Evolutionary conservation across 2,797 vertebrate genomes (phyloP), one percentile per base, ranked within the genome.

Genomic region (Austrolebias charrua): DNA sequence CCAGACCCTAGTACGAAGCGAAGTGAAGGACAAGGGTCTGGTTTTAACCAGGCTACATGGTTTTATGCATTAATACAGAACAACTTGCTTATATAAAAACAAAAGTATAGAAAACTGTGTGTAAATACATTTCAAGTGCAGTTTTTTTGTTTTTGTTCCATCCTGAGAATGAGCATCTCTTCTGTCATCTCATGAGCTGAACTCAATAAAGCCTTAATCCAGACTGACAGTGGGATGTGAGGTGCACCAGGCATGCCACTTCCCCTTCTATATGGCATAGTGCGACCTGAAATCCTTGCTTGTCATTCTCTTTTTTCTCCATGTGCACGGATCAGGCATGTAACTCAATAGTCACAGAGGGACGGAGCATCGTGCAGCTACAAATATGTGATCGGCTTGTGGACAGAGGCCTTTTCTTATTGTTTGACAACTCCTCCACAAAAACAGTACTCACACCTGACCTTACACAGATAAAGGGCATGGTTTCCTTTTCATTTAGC

Each of bases 281-380:
- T 80, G 69, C 24, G 63, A 87, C 79, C 78, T 83, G 71, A 88
- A 92, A 82, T 90, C 80, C 85, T 87, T 49, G 7, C 62, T 62
- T 83, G 81, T 82, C 82, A 86, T 85, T 84, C 71, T 78, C 82
- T 72, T 75, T 85, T 57, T 49, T 65, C 73, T 79, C 66, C 52
- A 15, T 59, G 16, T 80, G 73, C 75, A 75, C 18, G 64, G 66
- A 85, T 78, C 67, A 77, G 69, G 79, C 51, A 61, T 77, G 85
- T 88, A 90, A 91, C 77, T 78, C 66, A 75, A 91, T 90, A 83
- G 85, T 80, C 88, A 86, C 79, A 0, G 33, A 74, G 88, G 83
- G 83, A 86, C 72, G 10, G 57, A 71, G 55, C 81, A 79, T 75
- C 29, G 18, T 48, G 76, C 75, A 79, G 63, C 66, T 47, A 69